Percentiles rank a stretch among this genome's conserved stretches.
phyloP scores from a whole-genome alignment of 2,888 invertebrate species.

The Listrodromus nycthemerus region DNA sequence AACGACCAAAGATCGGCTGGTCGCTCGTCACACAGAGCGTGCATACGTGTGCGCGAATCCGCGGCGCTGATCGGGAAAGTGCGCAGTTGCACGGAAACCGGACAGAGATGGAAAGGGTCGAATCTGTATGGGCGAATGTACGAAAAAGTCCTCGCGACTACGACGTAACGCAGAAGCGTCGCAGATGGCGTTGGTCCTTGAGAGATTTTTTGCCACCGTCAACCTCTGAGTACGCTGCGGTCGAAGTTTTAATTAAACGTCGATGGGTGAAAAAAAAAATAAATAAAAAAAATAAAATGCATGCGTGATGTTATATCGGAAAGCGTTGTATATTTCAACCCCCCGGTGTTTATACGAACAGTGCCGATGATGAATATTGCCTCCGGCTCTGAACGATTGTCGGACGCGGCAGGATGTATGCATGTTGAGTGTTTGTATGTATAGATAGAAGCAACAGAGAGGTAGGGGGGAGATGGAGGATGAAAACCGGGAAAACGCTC shows the following conservation, averaged over 20 bases:
- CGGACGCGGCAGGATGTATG: slow-evolving; percentile 18
- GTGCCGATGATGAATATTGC: slow-evolving; percentile 70
- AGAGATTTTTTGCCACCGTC: slow-evolving; percentile 12
- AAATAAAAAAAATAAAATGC: slow-evolving; percentile 67
- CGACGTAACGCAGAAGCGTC: slow-evolving; percentile 49
- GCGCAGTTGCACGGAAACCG: slow-evolving; percentile 15
- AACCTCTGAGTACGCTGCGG: slow-evolving; percentile 31
- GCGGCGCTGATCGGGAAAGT: background rate
- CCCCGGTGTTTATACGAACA: slow-evolving; percentile 48
- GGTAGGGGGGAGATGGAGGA: slow-evolving; percentile 16
- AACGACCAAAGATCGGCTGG: slow-evolving; percentile 26
- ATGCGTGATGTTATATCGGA: slow-evolving; percentile 29
- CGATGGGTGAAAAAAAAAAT: slow-evolving; percentile 70
- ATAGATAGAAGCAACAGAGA: background rate
- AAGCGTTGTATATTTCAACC: slow-evolving; percentile 74
- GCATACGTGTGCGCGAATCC: background rate
- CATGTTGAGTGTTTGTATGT: slow-evolving; percentile 2
- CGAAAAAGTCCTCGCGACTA: slow-evolving; percentile 53
- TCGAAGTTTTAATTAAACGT: slow-evolving; percentile 80
- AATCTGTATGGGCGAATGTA: slow-evolving; percentile 13
- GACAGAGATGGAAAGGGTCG: slow-evolving; percentile 24
- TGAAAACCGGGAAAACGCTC: slow-evolving; percentile 26
- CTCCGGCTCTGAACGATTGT: slow-evolving; percentile 55
- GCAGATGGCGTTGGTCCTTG: slow-evolving; percentile 40
- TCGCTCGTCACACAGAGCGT: background rate